phyloP scores from a whole-genome alignment of 2,888 invertebrate genomes.

The Hoplodrina blanda region DNA sequence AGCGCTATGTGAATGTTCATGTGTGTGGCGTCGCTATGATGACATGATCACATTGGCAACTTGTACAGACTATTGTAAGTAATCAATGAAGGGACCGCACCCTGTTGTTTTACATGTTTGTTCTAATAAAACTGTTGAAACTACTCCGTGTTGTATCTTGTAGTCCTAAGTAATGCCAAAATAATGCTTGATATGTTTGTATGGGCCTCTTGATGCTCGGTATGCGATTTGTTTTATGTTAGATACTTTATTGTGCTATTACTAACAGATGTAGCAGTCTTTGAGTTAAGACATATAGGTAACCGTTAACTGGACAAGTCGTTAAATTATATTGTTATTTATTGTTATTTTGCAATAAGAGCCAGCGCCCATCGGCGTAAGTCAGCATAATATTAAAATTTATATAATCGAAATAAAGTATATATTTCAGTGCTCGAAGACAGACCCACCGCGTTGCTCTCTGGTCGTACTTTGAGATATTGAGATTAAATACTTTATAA shows the following conservation, averaged over 20 bases:
- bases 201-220: conserved; percentile 47
- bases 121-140: conserved; percentile 63
- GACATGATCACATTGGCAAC: conserved; percentile 31
- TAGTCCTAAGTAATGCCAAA: conserved; percentile 62
- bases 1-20: conserved; percentile 21
- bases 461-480: background rate
- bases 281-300: conserved; percentile 18
- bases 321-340: background rate
- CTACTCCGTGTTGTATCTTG: conserved; percentile 54
- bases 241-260: conserved; percentile 9
- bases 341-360: background rate
- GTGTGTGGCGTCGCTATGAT: conserved; percentile 11
- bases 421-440: background rate
- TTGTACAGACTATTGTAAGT: conserved; percentile 62
- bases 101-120: conserved; percentile 45
- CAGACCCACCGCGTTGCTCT: background rate
- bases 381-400: background rate
- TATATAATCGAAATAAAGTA: background rate
- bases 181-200: conserved; percentile 59
- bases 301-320: background rate
- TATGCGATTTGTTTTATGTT: conserved; percentile 40
- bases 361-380: background rate
- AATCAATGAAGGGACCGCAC: conserved; percentile 16
- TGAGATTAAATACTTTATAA: background rate
- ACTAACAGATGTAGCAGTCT: conserved; percentile 5